These are phyloP conservation scores for Donacobius atricapilla DNA, from an alignment of 2,113 vertebrate genomes.

Conservation along the genomic window DNA sequence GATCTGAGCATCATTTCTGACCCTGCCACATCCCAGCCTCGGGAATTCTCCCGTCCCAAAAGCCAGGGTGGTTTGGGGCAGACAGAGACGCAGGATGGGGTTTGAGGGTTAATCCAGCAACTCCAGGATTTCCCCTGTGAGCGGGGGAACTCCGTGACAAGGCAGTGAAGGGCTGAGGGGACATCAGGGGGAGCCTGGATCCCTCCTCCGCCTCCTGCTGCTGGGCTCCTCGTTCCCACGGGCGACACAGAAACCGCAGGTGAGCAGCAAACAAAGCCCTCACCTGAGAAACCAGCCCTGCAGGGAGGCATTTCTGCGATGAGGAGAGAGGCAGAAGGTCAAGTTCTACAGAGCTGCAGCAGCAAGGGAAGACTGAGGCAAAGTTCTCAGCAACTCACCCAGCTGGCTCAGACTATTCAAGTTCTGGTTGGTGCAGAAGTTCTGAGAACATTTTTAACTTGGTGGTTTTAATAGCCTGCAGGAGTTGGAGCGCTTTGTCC, in stretches of 20 bases:
- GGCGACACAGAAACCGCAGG: neutral
- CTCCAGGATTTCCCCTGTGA: constrained; percentile 33
- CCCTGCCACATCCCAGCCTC: neutral
- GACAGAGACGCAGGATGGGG: neutral
- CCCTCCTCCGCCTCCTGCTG: neutral
- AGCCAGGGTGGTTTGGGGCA: neutral
- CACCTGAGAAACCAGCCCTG: neutral
- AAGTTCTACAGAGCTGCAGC: neutral
- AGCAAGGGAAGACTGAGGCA: neutral
- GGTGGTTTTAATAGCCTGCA: neutral
- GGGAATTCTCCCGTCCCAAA: neutral
- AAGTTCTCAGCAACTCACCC: neutral
- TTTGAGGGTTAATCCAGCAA: constrained; percentile 29
- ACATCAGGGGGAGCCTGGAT: constrained; percentile 14
- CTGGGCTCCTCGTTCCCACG: neutral
- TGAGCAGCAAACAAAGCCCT: constrained; percentile 9
- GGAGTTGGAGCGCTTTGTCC: neutral
- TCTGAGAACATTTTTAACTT: neutral
- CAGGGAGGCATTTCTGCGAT: too few relatives aligned
- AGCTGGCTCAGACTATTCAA: neutral
- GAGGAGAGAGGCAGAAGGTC: neutral
- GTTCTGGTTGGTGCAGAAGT: neutral
- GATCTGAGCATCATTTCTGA: neutral
- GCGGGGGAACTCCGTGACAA: neutral
- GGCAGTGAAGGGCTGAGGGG: constrained; percentile 20